Evolutionary conservation across 2,113 vertebrate genomes (phyloP), one percentile per base, ranked within the genome.

Genomic region (Chaetura pelagica): DNA sequence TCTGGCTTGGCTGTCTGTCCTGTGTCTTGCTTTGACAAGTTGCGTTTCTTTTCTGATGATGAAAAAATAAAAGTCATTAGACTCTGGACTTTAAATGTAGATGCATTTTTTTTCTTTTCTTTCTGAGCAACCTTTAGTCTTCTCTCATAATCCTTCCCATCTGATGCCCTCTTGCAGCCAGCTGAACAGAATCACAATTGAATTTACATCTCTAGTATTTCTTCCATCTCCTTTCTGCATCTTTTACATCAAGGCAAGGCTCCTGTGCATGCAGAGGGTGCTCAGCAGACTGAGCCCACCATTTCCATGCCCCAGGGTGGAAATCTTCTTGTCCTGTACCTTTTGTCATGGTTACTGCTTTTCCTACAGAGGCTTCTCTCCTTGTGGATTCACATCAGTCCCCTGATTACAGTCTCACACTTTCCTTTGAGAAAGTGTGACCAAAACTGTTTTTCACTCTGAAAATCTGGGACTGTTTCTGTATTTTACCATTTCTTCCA

Each of bases 71-170:
- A 63, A 72, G 32, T 49, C 10, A 32, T 71, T 59, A 7, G 2
- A 2, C 74, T 40, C 64, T 66, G 55, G 12, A 16, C 35, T 80
- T 80, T 80, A 49, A 68, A 40, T 14, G 8, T 15, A 80, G 11
- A 12, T 15, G 18, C 2, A 4, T 4, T 11, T 26, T 48, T 46
- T 38, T 64, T 42, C 10, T 66, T 74, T 61, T 12, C n/a, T 80
- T 90, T 62, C 44, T 82, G 32, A 84, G 27, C 30, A 74, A 21
- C 6, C 84, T 62, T 42, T 40, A 6, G 24, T 67, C n/a, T 89
- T 49, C 32, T 90, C 20, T 73, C 20, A 5, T 26, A 49, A n/a
- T 32, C n/a, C 23, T 64, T 1, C n/a, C 64, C 1, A 0, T 14
- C 44, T 34, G 23, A 49, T 40, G 12, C 59, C 18, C 12, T 73